phyloP scores from a whole-genome alignment of 2,797 vertebrate species.

The Lateolabrax maculatus region DNA sequence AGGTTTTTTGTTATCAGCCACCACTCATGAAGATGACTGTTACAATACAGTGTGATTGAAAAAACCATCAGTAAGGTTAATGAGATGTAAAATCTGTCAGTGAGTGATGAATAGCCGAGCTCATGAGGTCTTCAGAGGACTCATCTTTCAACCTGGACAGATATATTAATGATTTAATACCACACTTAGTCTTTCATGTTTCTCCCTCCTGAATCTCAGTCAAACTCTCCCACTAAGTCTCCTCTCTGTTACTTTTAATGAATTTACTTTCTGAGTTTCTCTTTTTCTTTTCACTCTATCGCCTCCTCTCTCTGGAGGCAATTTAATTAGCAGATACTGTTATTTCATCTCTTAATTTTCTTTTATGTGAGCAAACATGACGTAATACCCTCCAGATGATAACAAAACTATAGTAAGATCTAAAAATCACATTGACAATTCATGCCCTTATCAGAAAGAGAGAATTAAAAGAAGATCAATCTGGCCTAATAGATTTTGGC shows the following conservation, averaged over 20 bases:
- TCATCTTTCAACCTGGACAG: constrained; percentile 49
- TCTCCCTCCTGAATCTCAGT: constrained; percentile 22
- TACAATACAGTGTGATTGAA: constrained; percentile 4
- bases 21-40: neutral
- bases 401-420: neutral
- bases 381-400: neutral
- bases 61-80: constrained; percentile 38
- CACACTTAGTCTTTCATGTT: constrained; percentile 31
- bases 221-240: constrained; percentile 11
- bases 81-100: constrained; percentile 42
- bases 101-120: constrained; percentile 34
- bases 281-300: neutral
- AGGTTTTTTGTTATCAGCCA: neutral
- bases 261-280: constrained; percentile 17
- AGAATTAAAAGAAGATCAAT: constrained; percentile 20
- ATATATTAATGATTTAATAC: constrained; percentile 52
- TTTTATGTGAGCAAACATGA: constrained; percentile 23
- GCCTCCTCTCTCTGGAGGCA: neutral
- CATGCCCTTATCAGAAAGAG: neutral
- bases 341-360: constrained; percentile 16
- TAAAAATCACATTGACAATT: constrained; percentile 10
- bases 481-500: constrained; percentile 27
- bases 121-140: constrained; percentile 15
- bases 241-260: constrained; percentile 33
- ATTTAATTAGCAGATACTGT: constrained; percentile 24